Conservation (phyloP, 1,140 invertebrate genomes). For the Caerostris extrusa region DNA sequence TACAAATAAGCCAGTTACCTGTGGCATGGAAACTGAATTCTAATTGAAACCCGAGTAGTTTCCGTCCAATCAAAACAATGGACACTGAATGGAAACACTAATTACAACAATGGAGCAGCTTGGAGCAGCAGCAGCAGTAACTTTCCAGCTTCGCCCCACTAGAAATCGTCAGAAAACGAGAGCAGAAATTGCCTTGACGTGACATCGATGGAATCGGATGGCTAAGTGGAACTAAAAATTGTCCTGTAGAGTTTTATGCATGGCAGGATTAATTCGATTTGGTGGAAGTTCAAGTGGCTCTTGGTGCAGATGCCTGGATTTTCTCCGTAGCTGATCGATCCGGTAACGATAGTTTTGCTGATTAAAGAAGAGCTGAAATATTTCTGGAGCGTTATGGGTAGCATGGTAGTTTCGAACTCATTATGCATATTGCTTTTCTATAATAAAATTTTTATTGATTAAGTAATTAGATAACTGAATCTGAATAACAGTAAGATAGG, state of each 20-base stretch:
- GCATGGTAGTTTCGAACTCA: neutral
- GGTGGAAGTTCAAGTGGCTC: neutral
- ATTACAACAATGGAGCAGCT: neutral
- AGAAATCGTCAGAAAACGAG: too few relatives aligned
- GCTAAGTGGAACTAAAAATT: conserved; percentile 9
- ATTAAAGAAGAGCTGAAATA: neutral
- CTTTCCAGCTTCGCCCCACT: neutral
- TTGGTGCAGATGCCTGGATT: too few relatives aligned
- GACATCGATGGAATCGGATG: neutral
- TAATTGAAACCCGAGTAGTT: conserved; percentile 38
- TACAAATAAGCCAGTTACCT: conserved; percentile 14
- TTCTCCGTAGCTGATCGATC: neutral
- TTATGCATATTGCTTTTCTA: neutral
- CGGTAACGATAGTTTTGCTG: neutral
- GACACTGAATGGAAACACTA: neutral
- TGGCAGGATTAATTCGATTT: neutral
- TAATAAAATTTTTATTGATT: conserved; percentile 6
- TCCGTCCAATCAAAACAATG: conserved; percentile 11
- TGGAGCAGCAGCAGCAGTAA: neutral
- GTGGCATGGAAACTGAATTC: neutral
- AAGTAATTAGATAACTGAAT: neutral
- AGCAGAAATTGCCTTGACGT: too few relatives aligned
- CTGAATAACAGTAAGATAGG: neutral
- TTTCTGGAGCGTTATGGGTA: neutral
- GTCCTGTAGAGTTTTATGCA: neutral